These are phyloP conservation scores for Drosophila pseudotalamancana DNA, from an alignment of 2,888 invertebrate species.

Conservation along the genomic window DNA sequence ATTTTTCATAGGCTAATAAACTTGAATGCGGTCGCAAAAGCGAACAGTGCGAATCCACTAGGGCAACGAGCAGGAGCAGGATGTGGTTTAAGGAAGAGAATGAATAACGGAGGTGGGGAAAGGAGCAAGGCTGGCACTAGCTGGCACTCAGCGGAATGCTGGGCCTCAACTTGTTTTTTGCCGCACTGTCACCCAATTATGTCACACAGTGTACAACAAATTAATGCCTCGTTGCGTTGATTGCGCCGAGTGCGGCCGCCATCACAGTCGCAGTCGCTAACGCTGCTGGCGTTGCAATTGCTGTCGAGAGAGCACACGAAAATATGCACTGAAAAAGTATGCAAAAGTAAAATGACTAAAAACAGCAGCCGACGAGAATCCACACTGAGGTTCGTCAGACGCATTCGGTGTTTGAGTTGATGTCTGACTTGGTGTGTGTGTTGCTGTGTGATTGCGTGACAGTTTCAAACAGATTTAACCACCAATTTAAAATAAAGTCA, in stretches of 20 bases:
- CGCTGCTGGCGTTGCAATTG: constrained; percentile 14
- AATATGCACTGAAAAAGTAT: constrained; percentile 72
- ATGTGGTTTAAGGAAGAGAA: not conserved
- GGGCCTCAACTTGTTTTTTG: constrained; percentile 66
- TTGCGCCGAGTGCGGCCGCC: constrained; percentile 63
- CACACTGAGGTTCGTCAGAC: constrained; percentile 38
- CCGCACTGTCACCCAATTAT: constrained; percentile 80
- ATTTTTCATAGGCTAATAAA: constrained; percentile 80
- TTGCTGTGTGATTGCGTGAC: constrained; percentile 74
- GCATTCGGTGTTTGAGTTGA: constrained; percentile 24
- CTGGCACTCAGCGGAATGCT: constrained; percentile 43
- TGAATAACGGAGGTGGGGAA: not conserved
- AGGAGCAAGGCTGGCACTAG: not conserved
- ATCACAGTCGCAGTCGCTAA: constrained; percentile 12
- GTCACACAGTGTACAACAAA: constrained; percentile 81
- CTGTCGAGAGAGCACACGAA: constrained; percentile 55
- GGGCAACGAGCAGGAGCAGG: not conserved
- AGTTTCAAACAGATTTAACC: constrained; percentile 81
- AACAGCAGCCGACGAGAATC: constrained; percentile 57
- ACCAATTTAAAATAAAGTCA: constrained; percentile 81
- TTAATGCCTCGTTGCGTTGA: constrained; percentile 82
- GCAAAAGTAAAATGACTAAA: constrained; percentile 78
- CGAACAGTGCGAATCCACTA: constrained; percentile 32
- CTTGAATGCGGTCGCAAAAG: constrained; percentile 68
- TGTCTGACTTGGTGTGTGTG: constrained; percentile 20